These are phyloP conservation scores for Enteromius thamalakanensis DNA, from an alignment of 2,797 vertebrate species.

Conservation along the genomic window DNA sequence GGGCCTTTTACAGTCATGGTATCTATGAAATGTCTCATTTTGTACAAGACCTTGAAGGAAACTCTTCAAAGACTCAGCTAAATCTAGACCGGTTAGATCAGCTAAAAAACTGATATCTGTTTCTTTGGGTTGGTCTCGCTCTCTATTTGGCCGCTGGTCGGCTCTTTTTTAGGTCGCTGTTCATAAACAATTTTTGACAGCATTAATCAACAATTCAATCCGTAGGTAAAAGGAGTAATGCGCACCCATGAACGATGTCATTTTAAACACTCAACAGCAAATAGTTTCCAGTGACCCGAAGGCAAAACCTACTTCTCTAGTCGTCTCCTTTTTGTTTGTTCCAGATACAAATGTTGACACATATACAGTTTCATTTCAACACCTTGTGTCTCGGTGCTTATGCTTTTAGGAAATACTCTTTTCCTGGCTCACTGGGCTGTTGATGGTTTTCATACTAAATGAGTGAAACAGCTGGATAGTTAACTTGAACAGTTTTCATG, in stretches of 20 bases:
- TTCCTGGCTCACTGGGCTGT: neutral
- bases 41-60: neutral
- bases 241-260: neutral
- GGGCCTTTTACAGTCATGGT: no score
- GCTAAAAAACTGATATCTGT: neutral
- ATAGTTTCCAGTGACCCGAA: constrained; percentile 18
- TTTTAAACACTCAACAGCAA: neutral
- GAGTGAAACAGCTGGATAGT: neutral
- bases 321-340: neutral
- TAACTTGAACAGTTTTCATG: neutral
- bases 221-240: neutral
- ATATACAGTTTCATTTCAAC: neutral
- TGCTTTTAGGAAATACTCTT: neutral
- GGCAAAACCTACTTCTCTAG: neutral
- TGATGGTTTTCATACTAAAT: constrained; percentile 12
- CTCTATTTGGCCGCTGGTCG: neutral
- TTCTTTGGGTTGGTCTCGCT: neutral
- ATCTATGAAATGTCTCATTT: neutral
- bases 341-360: neutral
- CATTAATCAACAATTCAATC: neutral
- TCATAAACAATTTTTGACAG: neutral
- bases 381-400: neutral
- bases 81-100: neutral
- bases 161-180: neutral
- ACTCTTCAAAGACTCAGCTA: neutral